Percentiles rank a stretch among this genome's conserved stretches.
Conservation (phyloP, 2,797 vertebrate genomes). For the Crenuchus spilurus region DNA sequence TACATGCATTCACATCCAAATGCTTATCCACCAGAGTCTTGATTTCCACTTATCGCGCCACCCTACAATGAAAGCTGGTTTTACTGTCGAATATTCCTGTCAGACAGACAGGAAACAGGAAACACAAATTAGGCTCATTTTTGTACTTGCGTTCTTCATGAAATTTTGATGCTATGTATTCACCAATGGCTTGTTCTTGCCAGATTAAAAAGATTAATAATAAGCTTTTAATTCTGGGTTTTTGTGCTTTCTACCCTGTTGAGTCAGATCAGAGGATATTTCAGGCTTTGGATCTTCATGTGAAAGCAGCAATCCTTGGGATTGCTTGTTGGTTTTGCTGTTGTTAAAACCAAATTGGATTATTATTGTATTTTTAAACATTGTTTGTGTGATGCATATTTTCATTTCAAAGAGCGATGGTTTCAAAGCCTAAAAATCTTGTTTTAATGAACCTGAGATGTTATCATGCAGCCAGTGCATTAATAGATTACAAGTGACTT, state of each 20-base stretch:
- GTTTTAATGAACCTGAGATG: constrained; percentile 32
- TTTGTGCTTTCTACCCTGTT: background rate
- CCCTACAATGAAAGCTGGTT: background rate
- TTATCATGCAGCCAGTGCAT: constrained; percentile 8
- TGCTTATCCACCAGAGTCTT: background rate
- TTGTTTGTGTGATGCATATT: too few relatives aligned
- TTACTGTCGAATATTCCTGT: constrained; percentile 8
- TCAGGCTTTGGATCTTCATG: background rate
- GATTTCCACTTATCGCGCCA: background rate
- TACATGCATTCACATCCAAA: background rate
- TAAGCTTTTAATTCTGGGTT: constrained; percentile 33
- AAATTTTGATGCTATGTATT: constrained; percentile 45
- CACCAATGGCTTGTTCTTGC: constrained; percentile 27
- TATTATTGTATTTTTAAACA: too few relatives aligned
- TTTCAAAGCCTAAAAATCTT: background rate
- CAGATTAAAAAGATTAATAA: constrained; percentile 45
- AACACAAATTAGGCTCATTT: constrained; percentile 23
- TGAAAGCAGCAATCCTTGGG: background rate
- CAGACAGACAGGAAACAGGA: constrained; percentile 1
- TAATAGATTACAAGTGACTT: constrained; percentile 27
- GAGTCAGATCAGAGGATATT: background rate
- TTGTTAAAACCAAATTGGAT: too few relatives aligned
- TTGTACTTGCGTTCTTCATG: constrained; percentile 3
- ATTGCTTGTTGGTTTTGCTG: background rate
- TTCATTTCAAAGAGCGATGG: background rate